Evolutionary conservation across 2,797 vertebrate species (phyloP).

Genomic region (Pagetopsis macropterus): DNA sequence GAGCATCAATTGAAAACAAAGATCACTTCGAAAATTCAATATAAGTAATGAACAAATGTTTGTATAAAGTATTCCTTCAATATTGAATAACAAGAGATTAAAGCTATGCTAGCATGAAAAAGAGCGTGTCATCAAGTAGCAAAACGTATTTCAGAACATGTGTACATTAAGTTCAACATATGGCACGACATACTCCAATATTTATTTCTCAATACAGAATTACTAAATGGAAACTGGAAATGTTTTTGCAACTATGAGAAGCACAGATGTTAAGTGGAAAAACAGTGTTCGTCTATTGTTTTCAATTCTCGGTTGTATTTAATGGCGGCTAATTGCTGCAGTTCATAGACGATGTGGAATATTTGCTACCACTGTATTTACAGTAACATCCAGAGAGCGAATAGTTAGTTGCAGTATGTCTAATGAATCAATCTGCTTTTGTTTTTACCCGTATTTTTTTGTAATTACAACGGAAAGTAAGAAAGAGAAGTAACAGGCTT

Average conservation of each 20-base stretch:
- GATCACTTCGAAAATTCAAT: no score
- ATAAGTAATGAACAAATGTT: no score
- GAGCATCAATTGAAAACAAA: no score
- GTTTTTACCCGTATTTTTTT: constrained; percentile 35
- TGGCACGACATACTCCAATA: neutral
- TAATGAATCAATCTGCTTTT: constrained; percentile 30
- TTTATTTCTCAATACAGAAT: neutral
- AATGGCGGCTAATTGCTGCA: neutral
- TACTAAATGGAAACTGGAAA: neutral
- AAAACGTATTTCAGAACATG: neutral
- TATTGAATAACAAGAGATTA: neutral
- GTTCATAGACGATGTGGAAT: neutral
- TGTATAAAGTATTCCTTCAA: neutral
- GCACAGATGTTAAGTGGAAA: neutral
- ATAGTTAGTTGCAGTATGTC: neutral
- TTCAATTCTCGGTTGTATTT: neutral
- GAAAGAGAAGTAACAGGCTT: constrained; percentile 46
- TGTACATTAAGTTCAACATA: neutral
- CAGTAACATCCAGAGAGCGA: neutral
- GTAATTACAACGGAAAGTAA: constrained; percentile 60
- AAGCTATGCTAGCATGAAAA: no score
- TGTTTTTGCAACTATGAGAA: neutral
- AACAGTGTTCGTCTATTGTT: neutral
- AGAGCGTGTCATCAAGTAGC: no score
- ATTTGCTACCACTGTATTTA: neutral